Base-by-base conservation (phyloP, 2,797 vertebrate genomes). In the Gobionotothen gibberifrons region DNA sequence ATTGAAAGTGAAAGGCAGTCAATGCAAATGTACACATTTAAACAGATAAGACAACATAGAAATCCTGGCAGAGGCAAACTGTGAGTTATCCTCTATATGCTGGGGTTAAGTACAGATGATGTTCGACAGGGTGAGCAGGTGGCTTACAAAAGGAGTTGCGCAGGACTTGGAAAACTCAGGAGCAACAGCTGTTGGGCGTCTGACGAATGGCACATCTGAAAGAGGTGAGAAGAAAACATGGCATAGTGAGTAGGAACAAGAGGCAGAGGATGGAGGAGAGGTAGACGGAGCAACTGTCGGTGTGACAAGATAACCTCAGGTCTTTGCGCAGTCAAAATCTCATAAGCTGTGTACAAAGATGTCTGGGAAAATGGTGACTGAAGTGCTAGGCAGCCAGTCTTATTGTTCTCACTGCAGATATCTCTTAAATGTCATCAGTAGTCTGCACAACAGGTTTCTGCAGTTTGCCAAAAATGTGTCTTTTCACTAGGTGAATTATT, bases 321-420 rank as follows among this genome's bases (percentile, higher is more conserved):
- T 77, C 36, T 83, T 36, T 75, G 55, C 58, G 44, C 57, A 76
- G 62, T 78, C 54, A 59, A 79, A 81, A 83, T 87, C 79, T 80
- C 78, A 81, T 84, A 84, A 82, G 42, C 72, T 58, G 53, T 66
- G 75, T 72, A 54, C 63, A 71, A 70, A 78, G 76, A 78, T 51
- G 61, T 60, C 29, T 74, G 61, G 8, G 47, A 66, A 68, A 79
- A 69, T 70, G 52, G 66, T 65, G 65, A 70, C 14, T 56, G 59
- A 67, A 51, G 48, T 9, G 0, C 58, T 56, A 70, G 47, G 51
- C 44, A 5, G 39, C 48, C 8, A 29, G 73, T 74, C 71, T 78
- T 56, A 52, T 70, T 66, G 42, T 55, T 59, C 7, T 62, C 40
- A 39, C 55, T 68, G 69, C 46, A 16, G 58, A 46, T 73, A 40